Base-by-base conservation (phyloP, 2,888 invertebrate species). In the Sinodicranocentrus sp. region DNA sequence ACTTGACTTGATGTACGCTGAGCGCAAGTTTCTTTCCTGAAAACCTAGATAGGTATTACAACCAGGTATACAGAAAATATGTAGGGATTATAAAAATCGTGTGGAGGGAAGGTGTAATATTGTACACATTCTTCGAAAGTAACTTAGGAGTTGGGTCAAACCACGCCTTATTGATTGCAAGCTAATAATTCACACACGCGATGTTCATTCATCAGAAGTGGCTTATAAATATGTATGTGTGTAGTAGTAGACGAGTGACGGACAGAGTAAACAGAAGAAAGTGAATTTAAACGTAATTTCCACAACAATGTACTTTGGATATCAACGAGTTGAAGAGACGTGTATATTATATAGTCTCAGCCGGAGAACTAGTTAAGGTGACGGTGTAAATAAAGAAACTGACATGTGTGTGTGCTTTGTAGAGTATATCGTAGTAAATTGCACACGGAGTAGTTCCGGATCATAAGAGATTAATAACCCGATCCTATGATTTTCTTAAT, bases 101-200 rank as follows among this genome's bases (percentile, higher is more conserved):
- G 28, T n/a, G n/a, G n/a, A n/a, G 67, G 61, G 39, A 72, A 25
- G 25, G 79, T 80, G 57, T 67, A 68, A 63, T 59, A 71, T 61
- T 52, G 52, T 61, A 57, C 43, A 63, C 73, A 67, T 82, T 82
- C 82, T 82, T 82, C 67, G 82, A 82, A 82, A 73, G 82, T 82
- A 68, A 59, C 54, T 73, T 67, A 59, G 57, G 72, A 68, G 82
- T 75, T 82, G 48, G 59, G 78, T 73, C 57, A 70, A 84, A 75
- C 86, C 86, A 86, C 86, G 84, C 86, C 86, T 84, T 86, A 84
- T 84, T 86, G 86, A 86, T 86, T 86, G 77, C 83, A 73, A 83
- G 79, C 82, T 82, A 86, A 86, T 86, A 86, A 86, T 86, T 86
- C 86, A 86, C 84, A 86, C 86, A 86, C 84, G 86, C 84, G 78